phyloP scores from a whole-genome alignment of 1,140 invertebrate genomes.

The Tetraneura akinire region DNA sequence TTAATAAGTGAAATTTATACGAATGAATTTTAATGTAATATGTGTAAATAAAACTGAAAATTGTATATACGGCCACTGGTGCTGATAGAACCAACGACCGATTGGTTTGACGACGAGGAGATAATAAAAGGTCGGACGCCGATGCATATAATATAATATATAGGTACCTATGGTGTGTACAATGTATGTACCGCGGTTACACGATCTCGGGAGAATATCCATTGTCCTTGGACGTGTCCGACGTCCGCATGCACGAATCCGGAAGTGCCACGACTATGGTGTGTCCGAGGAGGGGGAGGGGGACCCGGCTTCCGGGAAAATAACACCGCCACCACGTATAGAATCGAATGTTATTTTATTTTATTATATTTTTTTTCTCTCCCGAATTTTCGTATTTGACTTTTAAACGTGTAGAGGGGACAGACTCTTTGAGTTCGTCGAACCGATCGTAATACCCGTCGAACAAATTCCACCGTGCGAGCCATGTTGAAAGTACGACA shows the following conservation, averaged over 20 bases:
- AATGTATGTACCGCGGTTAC: background rate
- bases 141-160: too few relatives aligned
- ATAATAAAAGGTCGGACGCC: background rate
- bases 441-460: too few relatives aligned
- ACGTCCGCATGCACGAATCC: conserved; percentile 2
- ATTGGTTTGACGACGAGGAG: background rate
- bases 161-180: too few relatives aligned
- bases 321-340: background rate
- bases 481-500: background rate
- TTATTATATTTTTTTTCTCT: too few relatives aligned
- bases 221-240: background rate
- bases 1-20: background rate
- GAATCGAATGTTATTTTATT: background rate
- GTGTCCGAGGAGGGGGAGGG: background rate
- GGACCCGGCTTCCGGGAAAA: conserved; percentile 25
- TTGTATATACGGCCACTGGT: background rate
- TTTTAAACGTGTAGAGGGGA: background rate
- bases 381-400: background rate
- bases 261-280: conserved; percentile 26
- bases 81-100: background rate
- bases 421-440: background rate
- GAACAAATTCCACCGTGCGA: background rate
- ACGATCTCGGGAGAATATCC: background rate
- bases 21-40: background rate
- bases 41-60: background rate